These are phyloP conservation scores for Platycheirus rosarum DNA, from an alignment of 2,888 invertebrate genomes.

Conservation along the genomic window DNA sequence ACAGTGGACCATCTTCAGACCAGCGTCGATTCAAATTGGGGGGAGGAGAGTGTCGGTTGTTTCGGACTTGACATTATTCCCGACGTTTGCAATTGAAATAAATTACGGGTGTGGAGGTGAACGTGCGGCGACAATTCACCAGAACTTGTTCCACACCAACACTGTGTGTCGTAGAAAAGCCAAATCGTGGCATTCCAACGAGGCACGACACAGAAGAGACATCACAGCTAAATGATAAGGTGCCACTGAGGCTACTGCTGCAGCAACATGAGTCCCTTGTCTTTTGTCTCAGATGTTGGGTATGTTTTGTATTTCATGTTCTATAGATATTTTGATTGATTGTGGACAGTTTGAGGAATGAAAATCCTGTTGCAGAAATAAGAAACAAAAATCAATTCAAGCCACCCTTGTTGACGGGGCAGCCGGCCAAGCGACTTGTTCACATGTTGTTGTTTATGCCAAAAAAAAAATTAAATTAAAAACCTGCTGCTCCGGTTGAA, in stretches of 20 bases:
- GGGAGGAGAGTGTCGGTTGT: slow-evolving; percentile 15
- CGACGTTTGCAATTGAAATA: slow-evolving; percentile 36
- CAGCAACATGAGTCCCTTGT: slow-evolving; percentile 35
- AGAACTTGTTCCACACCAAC: slow-evolving; percentile 42
- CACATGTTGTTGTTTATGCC: slow-evolving; percentile 49
- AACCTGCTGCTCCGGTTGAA: slow-evolving; percentile 59
- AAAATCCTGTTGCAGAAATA: slow-evolving; percentile 34
- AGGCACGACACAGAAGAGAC: slow-evolving; percentile 49
- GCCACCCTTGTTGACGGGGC: slow-evolving; percentile 34
- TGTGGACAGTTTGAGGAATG: slow-evolving; percentile 45
- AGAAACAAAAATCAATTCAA: slow-evolving; percentile 48
- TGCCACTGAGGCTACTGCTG: slow-evolving; percentile 50
- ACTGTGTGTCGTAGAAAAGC: slow-evolving; percentile 39
- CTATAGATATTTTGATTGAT: slow-evolving; percentile 61
- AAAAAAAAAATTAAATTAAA: slow-evolving; percentile 43
- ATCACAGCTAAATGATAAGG: slow-evolving; percentile 45
- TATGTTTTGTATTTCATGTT: not conserved
- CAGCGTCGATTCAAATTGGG: not conserved
- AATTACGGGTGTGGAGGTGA: slow-evolving; percentile 44
- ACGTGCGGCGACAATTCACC: slow-evolving; percentile 35
- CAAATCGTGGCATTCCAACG: slow-evolving; percentile 66
- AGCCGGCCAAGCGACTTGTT: no score
- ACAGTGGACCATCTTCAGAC: slow-evolving; percentile 41
- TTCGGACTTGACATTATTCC: slow-evolving; percentile 56
- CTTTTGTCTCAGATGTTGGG: slow-evolving; percentile 2